Evolutionary conservation across 2,113 vertebrate genomes (phyloP).

Genomic region (Brevimyrus niger): DNA sequence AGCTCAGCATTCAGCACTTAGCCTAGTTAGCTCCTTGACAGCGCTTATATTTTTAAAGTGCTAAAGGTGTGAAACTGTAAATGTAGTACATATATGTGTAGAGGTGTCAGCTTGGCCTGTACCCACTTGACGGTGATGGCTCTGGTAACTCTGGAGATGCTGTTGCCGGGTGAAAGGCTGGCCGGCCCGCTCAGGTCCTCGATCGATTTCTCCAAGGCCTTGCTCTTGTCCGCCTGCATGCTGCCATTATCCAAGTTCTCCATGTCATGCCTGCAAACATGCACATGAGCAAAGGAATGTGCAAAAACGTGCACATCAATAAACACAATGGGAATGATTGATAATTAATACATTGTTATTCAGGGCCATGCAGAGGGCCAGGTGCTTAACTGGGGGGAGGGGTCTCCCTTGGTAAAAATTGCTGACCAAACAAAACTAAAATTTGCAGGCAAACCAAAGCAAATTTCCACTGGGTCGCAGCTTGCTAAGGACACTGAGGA

Average conservation of each 20-base stretch:
- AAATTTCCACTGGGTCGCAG: not conserved
- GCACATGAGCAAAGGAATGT: conserved; percentile 39
- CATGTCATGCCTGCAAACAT: conserved; percentile 66
- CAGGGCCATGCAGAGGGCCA: not conserved
- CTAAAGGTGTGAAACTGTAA: not conserved
- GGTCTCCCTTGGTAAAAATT: not conserved
- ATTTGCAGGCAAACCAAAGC: not conserved
- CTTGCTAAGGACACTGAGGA: not conserved
- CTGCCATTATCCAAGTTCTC: conserved; percentile 75
- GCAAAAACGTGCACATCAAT: conserved; percentile 45
- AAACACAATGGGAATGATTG: not conserved
- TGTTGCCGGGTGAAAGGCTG: conserved; percentile 51
- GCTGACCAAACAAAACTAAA: not conserved
- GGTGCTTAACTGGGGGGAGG: not conserved
- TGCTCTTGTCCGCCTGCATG: conserved; percentile 60
- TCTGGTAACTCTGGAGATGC: conserved; percentile 63
- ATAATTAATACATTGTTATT: not conserved
- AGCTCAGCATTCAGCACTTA: not conserved
- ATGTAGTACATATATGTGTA: not conserved
- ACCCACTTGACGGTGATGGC: conserved; percentile 78
- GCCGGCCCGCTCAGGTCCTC: conserved; percentile 78
- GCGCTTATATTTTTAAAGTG: not conserved
- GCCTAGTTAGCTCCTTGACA: not conserved
- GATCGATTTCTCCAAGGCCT: conserved; percentile 67
- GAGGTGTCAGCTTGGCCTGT: not conserved